Evolutionary conservation across 1,140 invertebrate species (phyloP), one percentile per base, ranked within the genome.

Genomic region (Polypedilum pembai): DNA sequence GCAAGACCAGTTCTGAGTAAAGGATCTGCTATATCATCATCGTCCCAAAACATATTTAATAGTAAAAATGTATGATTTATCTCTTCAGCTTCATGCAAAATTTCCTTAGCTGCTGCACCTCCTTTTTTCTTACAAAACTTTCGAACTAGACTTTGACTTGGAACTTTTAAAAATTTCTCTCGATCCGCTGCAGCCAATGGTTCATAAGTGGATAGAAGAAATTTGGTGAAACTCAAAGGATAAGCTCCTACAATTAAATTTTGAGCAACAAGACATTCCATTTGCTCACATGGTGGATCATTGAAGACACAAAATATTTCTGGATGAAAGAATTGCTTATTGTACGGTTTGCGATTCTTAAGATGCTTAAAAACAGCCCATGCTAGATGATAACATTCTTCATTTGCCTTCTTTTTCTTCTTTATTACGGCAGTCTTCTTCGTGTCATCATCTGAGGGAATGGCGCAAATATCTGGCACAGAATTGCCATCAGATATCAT

Each of bases 281-380:
- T 75, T 73, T 40, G 40, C 7, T 21, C 20, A 45, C 74, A 75
- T 15, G 66, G 66, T 24, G 66, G 74, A 15, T 41, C 33, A 17
- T 74, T 63, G 69, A 74, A 74, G 18, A 65, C 12, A 74, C 74
- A 74, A 41, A 74, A 74, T 40, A 66, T 33, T 63, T 66, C 56
- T 21, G 66, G 24, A 72, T 69, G 8, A n/a, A 74, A 69, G n/a
- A 24, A 63, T 15, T n/a, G 12, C 21, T 21, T 66, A 10, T 15
- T 74, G 65, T 74, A 74, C 40, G 63, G 56, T n/a, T 72, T 18
- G 8, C 74, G 74, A 78, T 76, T 74, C 69, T 75, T 76, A 24
- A 78, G 74, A 76, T 78, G 76, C 33, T 77, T 76, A 66, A 82
- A 82, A 15, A 82, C 81, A 17, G 79, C 81, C 81, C 81, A 82